Conservation (phyloP, 2,888 invertebrate species). For the Ashinkailepas kermadecensis region DNA sequence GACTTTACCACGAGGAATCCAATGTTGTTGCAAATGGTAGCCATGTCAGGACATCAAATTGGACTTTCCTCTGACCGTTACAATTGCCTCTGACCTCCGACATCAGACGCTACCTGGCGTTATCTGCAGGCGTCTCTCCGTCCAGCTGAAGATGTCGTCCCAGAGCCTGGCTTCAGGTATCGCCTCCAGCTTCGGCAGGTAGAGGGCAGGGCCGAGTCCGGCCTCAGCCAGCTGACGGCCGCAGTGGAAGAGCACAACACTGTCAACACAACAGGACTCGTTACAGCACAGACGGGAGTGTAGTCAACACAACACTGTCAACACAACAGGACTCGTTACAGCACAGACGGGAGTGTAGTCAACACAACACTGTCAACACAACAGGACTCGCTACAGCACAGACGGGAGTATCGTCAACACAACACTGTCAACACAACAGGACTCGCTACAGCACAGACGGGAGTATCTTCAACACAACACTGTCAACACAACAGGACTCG, state of each 20-base stretch:
- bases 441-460: no score
- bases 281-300: no score
- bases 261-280: background rate
- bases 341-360: background rate
- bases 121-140: conserved; percentile 50
- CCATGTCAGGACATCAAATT: no score
- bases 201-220: conserved; percentile 59
- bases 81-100: no score
- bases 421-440: no score
- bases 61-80: no score
- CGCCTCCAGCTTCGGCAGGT: conserved; percentile 62
- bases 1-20: no score
- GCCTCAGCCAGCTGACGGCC: conserved; percentile 49
- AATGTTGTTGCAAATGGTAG: no score
- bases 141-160: conserved; percentile 61
- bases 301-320: background rate
- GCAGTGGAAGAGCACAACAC: conserved; percentile 58
- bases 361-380: background rate
- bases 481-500: no score
- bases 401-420: conserved; percentile 27
- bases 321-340: background rate
- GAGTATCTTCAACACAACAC: no score
- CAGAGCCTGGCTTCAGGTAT: conserved; percentile 57
- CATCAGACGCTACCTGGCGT: conserved; percentile 41
- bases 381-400: background rate